Percentiles rank a stretch among this genome's conserved stretches.
These are phyloP conservation scores for Ammodytes marinus DNA, from an alignment of 2,113 vertebrate species.

Conservation along the genomic window DNA sequence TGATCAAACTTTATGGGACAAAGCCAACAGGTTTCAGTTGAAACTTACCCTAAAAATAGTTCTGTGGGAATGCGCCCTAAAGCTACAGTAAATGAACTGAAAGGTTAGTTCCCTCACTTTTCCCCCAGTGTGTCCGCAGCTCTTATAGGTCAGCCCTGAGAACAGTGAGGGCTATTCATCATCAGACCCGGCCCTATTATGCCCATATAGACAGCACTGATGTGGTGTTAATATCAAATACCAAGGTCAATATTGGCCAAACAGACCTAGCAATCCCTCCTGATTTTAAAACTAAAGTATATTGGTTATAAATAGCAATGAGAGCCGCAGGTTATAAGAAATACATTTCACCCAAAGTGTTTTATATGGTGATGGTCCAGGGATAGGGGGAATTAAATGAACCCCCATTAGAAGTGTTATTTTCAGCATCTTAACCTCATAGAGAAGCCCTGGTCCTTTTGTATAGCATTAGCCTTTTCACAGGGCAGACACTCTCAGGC, in stretches of 20 bases:
- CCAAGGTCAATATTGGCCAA: conserved; percentile 37
- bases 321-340: conserved; percentile 15
- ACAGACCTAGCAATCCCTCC: neutral
- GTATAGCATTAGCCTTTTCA: neutral
- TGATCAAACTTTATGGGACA: neutral
- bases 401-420: neutral
- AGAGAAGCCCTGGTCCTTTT: neutral
- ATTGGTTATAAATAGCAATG: conserved; percentile 1
- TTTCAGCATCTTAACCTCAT: neutral
- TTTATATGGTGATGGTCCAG: neutral
- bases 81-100: conserved; percentile 43
- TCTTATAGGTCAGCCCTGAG: conserved; percentile 41
- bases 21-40: neutral
- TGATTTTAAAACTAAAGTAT: conserved; percentile 5
- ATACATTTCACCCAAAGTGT: neutral
- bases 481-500: neutral
- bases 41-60: neutral
- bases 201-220: conserved; percentile 28
- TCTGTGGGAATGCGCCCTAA: conserved; percentile 9
- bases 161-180: conserved; percentile 46
- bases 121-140: conserved; percentile 20
- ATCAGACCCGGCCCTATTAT: conserved; percentile 18
- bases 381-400: neutral
- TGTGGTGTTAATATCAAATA: conserved; percentile 27
- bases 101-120: conserved; percentile 8